Evolutionary conservation across 2,888 invertebrate genomes (phyloP), one percentile per base, ranked within the genome.

Genomic region (Silvanus unidentatus): DNA sequence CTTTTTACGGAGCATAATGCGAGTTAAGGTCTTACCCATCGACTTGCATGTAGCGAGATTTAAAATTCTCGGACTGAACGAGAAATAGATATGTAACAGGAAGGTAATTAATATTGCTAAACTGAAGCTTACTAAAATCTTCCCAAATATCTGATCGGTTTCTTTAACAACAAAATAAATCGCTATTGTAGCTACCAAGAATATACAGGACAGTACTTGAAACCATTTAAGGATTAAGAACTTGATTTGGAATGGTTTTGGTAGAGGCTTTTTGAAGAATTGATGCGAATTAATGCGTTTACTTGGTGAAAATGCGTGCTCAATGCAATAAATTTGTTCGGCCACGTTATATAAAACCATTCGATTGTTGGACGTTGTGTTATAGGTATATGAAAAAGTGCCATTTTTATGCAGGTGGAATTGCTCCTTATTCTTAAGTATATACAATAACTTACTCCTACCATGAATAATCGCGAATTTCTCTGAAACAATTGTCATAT

Each of bases 51-150:
- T 11, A 10, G 38, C 3, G 22, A 22, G n/a, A 12, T 15, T 42
- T 8, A 42, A 16, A 2, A 42, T 12, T 10, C 44, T 34, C 39
- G 41, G 29, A 27, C 39, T 44, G 29, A 53, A 52, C 1, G 54
- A 16, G 52, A 44, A 5, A 60, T 40, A 14, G 57, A 28, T 1
- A 46, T 30, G 42, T 51, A 58, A 1, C 22, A 22, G 8, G 22
- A 5, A 22, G 4, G 22, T 22, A 5, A 22, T 8, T 3, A 22
- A 42, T n/a, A 57, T 40, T 6, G 56, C 42, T 0, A 39, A 40
- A 39, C 60, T 60, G 46, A 60, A 62, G 39, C 58, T 59, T 29
- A 62, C 54, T 27, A 62, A 42, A 9, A 48, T 54, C 48, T 62
- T 63, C 2, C 60, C 61, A 44, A 63, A 63, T 2, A 58, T 35